Evolutionary conservation across 2,888 invertebrate species (phyloP), one percentile per base, ranked within the genome.

Genomic region (Drosophila nigricruria): DNA sequence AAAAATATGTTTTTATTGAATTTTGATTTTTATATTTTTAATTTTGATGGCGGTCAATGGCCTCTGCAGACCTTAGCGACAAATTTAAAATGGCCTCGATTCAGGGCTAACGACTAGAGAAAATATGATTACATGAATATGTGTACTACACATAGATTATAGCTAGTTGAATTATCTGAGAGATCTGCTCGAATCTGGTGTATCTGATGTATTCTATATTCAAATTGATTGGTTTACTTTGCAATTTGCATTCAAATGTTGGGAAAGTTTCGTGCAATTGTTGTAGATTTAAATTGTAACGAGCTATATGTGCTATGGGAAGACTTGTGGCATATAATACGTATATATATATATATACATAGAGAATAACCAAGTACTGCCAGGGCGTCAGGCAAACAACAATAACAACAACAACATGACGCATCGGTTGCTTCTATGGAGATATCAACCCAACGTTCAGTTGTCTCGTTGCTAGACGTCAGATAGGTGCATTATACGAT

Each of bases 231-330:
- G 70, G 49, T 62, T 60, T 47, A 58, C 27, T 50, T 52, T 10
- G 23, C 38, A 67, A 77, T 85, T 83, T 76, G 71, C 82, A 83
- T 85, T 78, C 62, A 68, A 70, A 73, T 72, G 63, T 63, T 82
- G 78, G 73, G 81, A 85, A 82, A 63, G 18, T 71, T 63, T 40
- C 27, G 30, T 38, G 53, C 65, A 68, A 63, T 54, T 40, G 38
- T 61, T 50, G 61, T 63, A 42, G 43, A 73, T 73, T 65, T 62
- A 63, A 73, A 77, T 66, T 69, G 66, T 64, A 73, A 64, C 65
- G 27, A 64, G 30, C 38, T 66, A 62, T 23, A 12, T 65, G 56
- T 36, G 43, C 47, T 61, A 58, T 73, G 73, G 61, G 66, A 59
- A 68, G 10, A 14, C 53, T 5, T n/a, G 18, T 43, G 32, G 27